These are phyloP conservation scores for Polyergus mexicanus DNA, from an alignment of 1,140 invertebrate genomes.

Conservation along the genomic window DNA sequence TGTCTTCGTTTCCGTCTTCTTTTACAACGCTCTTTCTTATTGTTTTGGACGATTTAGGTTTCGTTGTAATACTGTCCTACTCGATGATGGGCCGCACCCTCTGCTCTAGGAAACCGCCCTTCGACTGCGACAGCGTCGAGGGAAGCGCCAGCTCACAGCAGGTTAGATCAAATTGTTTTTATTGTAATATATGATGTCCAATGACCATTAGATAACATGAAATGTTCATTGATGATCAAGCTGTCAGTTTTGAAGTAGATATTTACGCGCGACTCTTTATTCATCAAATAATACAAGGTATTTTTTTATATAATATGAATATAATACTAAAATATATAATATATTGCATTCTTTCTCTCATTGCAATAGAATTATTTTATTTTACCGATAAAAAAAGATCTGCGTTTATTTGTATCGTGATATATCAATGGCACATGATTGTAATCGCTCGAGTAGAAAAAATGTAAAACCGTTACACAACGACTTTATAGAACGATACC, in stretches of 20 bases:
- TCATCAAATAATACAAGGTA: background rate
- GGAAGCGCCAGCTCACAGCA: constrained; percentile 89
- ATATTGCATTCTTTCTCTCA: background rate
- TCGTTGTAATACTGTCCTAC: constrained; percentile 90
- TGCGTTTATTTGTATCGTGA: constrained; percentile 5
- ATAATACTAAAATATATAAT: no score
- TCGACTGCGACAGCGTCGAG: constrained; percentile 87
- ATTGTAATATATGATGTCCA: background rate
- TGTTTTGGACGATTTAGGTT: constrained; percentile 82
- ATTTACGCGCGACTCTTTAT: background rate
- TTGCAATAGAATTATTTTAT: background rate
- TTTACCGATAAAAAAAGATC: background rate
- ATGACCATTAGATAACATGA: background rate
- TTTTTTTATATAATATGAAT: background rate
- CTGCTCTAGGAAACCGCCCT: constrained; percentile 89
- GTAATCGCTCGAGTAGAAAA: background rate
- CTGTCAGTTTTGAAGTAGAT: background rate
- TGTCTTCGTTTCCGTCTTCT: background rate
- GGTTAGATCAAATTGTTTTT: constrained; percentile 79
- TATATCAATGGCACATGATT: background rate
- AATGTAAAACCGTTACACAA: background rate
- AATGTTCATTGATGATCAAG: background rate
- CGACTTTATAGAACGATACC: background rate
- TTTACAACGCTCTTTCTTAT: background rate
- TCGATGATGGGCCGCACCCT: constrained; percentile 91